Base-by-base conservation (phyloP, 2,113 vertebrate species). In the Ctenomys sociabilis region DNA sequence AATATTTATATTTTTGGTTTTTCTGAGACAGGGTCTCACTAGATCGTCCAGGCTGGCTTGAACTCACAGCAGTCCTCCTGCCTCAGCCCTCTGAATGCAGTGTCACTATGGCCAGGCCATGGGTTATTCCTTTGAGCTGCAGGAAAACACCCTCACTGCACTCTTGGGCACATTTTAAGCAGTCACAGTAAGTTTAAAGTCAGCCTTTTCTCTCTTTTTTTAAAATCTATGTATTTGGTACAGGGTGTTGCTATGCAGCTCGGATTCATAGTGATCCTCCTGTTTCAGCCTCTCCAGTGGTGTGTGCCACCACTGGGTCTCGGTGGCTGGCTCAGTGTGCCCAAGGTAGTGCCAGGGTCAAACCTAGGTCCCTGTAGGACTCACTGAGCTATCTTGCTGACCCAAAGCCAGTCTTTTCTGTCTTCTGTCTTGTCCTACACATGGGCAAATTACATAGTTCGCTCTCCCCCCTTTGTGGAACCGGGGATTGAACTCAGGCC, bases 141-240 rank as follows among this genome's bases (percentile, higher is more conserved):
- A 92, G 28, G 32, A 95, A 84, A 93, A 87, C 3, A 86, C 11
- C 12, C 28, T 45, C 7, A 35, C 63, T 19, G 28, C 2, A 59
- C 7, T 37, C 37, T 89, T 37, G 61, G 37, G 59, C 37, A 83
- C 45, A 63, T 30, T 91, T 45, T 30, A 63, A 35, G 43, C 68
- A 82, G 13, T 68, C n/a, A 88, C n/a, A 93, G 75, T 57, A 5
- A 89, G 14, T 32, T 11, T 70, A n/a, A 88, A 92, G 95, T 35
- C 16, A 54, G 35, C 24, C 61, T 63, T 13, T 57, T 82, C 52
- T 85, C 49, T 68, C n/a, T 88, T 64, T 57, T 57, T 54, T 54
- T 54, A 11, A 57, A 57, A 19, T 57, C 19, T 57, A 17, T 57
- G 54, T 57, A 19, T 57, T 57, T 16, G 16, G 54, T 57, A 57